phyloP scores from a whole-genome alignment of 2,113 vertebrate genomes.

The Microcebus lehilahytsara region DNA sequence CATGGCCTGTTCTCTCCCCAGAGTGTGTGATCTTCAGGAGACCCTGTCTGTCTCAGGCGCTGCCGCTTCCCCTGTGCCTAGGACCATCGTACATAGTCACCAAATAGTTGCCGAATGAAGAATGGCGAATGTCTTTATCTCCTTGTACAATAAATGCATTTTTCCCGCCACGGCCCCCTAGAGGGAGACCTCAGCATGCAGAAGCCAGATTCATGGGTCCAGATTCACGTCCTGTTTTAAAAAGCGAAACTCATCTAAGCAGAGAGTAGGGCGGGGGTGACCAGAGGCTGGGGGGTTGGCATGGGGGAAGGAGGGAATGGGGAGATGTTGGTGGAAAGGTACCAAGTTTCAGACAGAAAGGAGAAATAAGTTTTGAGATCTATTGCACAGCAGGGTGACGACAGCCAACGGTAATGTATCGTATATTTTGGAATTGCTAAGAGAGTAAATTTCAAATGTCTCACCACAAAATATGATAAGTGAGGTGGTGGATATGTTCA shows the following conservation, averaged over 20 bases:
- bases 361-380: too few species aligned
- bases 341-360: too few species aligned
- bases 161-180: not conserved
- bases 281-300: too few species aligned
- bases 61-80: rapidly evolving
- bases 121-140: not conserved
- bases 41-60: not conserved
- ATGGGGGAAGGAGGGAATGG: not conserved
- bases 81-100: not conserved
- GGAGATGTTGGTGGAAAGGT: too few species aligned
- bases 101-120: not conserved
- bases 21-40: not conserved
- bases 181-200: not conserved
- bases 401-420: not conserved
- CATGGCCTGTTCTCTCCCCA: not conserved
- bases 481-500: too few species aligned
- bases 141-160: not conserved
- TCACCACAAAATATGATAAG: too few species aligned
- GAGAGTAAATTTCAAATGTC: not conserved
- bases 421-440: not conserved
- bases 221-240: not conserved
- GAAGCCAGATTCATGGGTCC: rapidly evolving
- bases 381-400: too few species aligned
- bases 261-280: not conserved
- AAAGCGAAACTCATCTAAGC: too few species aligned